Evolutionary conservation across 2,113 vertebrate genomes (phyloP).

Genomic region (Choloepus hoffmanni): DNA sequence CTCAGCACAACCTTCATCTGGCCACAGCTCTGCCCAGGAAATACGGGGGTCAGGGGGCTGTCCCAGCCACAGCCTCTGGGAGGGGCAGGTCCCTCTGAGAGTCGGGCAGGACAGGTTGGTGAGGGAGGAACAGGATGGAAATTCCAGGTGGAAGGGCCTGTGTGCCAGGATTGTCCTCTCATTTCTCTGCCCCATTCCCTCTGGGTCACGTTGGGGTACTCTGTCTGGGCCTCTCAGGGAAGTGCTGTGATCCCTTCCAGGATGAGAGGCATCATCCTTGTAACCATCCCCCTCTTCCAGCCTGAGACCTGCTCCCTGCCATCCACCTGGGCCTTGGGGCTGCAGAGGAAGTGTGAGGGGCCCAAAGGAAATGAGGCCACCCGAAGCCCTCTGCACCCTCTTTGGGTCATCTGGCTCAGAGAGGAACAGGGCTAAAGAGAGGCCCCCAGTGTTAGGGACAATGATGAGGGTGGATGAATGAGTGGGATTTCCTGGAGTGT

Average conservation of each 20-base stretch:
- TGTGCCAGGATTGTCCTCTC: no score
- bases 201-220: no score
- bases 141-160: neutral
- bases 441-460: neutral
- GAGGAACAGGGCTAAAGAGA: neutral
- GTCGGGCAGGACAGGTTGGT: neutral
- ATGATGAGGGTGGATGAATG: neutral
- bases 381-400: neutral
- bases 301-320: neutral
- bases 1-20: slow-evolving; percentile 23
- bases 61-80: no score
- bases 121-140: no score
- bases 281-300: no score
- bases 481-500: neutral
- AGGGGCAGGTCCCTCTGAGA: no score
- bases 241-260: no score
- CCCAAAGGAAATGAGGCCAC: neutral
- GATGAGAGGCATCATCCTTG: neutral
- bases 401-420: neutral
- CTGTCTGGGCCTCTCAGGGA: no score
- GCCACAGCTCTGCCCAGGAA: slow-evolving; percentile 55
- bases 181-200: no score
- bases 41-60: neutral
- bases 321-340: neutral
- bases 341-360: neutral